Conservation (phyloP, 2,113 vertebrate genomes). For the Cochlearius cochlearius region DNA sequence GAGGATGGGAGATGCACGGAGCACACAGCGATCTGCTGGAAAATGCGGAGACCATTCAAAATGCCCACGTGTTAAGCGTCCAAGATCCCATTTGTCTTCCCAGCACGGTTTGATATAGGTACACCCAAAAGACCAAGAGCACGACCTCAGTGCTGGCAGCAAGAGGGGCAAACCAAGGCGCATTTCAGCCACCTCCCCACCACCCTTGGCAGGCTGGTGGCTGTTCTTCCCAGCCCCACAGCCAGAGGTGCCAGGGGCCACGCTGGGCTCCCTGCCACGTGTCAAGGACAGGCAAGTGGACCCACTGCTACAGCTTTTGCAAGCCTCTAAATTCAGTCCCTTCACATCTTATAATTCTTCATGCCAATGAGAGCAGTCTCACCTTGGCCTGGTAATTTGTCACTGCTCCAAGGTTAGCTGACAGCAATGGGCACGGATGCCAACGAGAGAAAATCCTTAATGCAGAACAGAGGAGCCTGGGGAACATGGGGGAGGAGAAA, state of each 20-base stretch:
- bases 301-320: not conserved
- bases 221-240: not conserved
- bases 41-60: no score
- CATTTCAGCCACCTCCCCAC: no score
- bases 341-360: not conserved
- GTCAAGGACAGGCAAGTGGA: not conserved
- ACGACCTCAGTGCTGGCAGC: no score
- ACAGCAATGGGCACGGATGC: not conserved
- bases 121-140: no score
- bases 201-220: no score
- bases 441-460: not conserved
- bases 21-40: no score
- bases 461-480: not conserved
- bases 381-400: not conserved
- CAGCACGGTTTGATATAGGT: no score
- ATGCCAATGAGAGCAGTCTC: not conserved
- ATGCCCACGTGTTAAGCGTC: no score
- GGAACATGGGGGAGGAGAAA: not conserved
- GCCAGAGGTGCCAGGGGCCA: no score
- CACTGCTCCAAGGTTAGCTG: not conserved
- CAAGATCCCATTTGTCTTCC: no score
- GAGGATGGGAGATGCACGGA: no score
- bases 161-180: no score
- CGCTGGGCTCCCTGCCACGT: not conserved
- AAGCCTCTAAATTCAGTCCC: not conserved